Conservation (phyloP, 2,113 vertebrate species). For the Dendropsophus ebraccatus region DNA sequence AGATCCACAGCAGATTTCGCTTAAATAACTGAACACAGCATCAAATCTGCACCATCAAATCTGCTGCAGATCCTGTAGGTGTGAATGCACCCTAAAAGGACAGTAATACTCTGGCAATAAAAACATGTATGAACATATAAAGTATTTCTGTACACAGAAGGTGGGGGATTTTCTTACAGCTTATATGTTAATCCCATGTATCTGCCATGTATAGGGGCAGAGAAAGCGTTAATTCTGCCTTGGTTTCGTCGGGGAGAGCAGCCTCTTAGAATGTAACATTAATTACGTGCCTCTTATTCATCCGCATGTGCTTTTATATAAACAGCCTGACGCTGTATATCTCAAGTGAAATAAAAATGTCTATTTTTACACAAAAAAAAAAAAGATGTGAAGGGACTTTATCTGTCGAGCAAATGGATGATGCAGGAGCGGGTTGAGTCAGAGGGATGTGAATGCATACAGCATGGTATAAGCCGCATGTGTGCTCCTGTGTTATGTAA, state of each 20-base stretch:
- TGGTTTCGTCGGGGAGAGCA: conserved; percentile 18
- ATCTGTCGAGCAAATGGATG: conserved; percentile 38
- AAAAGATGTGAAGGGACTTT: conserved; percentile 36
- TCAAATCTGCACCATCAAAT: too few relatives aligned
- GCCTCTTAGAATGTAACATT: conserved; percentile 53
- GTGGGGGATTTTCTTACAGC: neutral
- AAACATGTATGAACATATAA: neutral
- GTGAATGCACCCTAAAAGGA: too few relatives aligned
- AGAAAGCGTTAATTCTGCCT: conserved; percentile 37
- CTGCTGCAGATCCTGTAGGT: too few relatives aligned
- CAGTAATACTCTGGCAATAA: neutral
- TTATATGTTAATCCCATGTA: neutral
- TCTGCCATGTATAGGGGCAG: conserved; percentile 1
- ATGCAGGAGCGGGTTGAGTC: neutral
- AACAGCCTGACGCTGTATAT: conserved; percentile 56
- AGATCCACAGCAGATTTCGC: too few relatives aligned
- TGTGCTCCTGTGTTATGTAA: neutral
- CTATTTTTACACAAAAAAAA: conserved; percentile 50
- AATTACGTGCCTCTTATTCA: conserved; percentile 56
- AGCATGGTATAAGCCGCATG: neutral
- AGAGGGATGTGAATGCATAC: neutral
- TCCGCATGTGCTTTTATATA: conserved; percentile 58
- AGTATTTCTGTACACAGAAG: conserved; percentile 18
- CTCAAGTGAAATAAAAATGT: conserved; percentile 53
- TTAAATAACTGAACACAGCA: too few relatives aligned